Base-by-base conservation (phyloP, 2,888 invertebrate genomes). In the Gastracanthus pulcherrimus region DNA sequence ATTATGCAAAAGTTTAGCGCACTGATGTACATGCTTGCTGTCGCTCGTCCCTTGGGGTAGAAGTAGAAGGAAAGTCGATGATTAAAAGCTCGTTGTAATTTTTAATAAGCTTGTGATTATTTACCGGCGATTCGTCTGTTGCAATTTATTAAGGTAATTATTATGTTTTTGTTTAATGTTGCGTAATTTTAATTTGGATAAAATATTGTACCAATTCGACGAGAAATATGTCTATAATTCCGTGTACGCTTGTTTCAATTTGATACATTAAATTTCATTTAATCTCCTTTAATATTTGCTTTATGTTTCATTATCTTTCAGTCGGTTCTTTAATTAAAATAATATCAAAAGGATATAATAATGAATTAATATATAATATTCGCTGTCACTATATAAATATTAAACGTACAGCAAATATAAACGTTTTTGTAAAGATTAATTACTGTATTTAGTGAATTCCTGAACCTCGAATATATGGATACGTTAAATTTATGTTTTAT, bases 1-100 rank as follows among this genome's bases (percentile, higher is more conserved):
- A 38, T 71, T 77, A 36, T 11, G 26, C n/a, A n/a, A 51, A 77
- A 62, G 48, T 69, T 77, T 62, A 0, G 60, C 36, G n/a, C 19
- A 36, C 48, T 41, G 29, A 48, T 38, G 51, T 62, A 13, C 19
- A 26, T 31, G 9, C 23, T n/a, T n/a, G n/a, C n/a, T n/a, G n/a
- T n/a, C n/a, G n/a, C n/a, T n/a, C n/a, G n/a, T n/a, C n/a, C n/a
- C n/a, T n/a, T n/a, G n/a, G n/a, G n/a, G n/a, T n/a, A n/a, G n/a
- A n/a, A n/a, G 29, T 29, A 26, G 34, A 51, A 26, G 23, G 48
- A 26, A 23, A 31, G 31, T 64, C 66, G 11, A 41, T 36, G 31
- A 41, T 66, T 76, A 58, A 29, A 58, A 26, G 36, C 38, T 74
- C 41, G 16, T 62, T 26, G 26, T 64, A 36, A 48, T 75, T 76